phyloP scores from a whole-genome alignment of 2,888 invertebrate species.

The Lumbricus terrestris region DNA sequence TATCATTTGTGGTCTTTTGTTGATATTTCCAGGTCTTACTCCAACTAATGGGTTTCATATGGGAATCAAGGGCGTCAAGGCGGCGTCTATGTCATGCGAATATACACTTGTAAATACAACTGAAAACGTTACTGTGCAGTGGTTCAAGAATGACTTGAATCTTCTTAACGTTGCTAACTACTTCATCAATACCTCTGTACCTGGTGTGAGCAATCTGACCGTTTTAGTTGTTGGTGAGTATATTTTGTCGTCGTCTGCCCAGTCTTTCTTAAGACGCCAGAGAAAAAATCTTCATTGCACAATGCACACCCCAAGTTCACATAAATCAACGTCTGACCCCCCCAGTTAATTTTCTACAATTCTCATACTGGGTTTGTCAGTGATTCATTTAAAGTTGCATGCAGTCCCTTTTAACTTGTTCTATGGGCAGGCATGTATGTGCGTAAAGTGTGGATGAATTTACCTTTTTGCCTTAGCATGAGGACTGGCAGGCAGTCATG shows the following conservation, averaged over 20 bases:
- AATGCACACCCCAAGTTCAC: too few relatives aligned
- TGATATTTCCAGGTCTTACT: neutral
- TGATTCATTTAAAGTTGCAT: neutral
- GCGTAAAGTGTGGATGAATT: neutral
- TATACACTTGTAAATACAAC: neutral
- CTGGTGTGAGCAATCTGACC: neutral
- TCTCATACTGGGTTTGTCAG: too few relatives aligned
- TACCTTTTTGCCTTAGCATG: neutral
- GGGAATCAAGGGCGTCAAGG: neutral
- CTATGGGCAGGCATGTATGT: neutral
- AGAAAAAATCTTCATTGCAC: too few relatives aligned
- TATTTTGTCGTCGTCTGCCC: too few relatives aligned
- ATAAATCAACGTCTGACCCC: too few relatives aligned
- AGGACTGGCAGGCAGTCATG: neutral
- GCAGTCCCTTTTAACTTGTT: neutral
- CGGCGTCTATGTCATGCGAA: neutral
- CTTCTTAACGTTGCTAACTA: neutral
- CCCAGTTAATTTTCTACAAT: too few relatives aligned
- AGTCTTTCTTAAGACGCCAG: too few relatives aligned
- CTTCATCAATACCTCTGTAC: neutral
- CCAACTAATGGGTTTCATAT: neutral
- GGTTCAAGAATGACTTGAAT: neutral
- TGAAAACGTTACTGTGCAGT: neutral
- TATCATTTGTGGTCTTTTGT: neutral
- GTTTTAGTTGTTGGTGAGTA: neutral